Evolutionary conservation across 2,113 vertebrate species (phyloP), one percentile per base, ranked within the genome.

Genomic region (Leptobrachium leishanense): DNA sequence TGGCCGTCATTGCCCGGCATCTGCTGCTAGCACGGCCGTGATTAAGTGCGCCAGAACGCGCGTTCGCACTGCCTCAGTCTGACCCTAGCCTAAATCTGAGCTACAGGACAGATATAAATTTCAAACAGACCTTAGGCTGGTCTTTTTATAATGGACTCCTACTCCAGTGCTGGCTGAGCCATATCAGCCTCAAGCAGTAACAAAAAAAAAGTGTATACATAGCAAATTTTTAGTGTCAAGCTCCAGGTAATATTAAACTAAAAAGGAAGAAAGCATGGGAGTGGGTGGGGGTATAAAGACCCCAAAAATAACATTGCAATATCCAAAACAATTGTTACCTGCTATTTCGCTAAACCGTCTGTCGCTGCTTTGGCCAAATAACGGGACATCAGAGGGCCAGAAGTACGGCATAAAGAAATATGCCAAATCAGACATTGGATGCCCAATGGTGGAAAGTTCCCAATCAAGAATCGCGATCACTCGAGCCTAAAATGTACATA

Each of bases 371-470:
- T 74, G 41, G 39, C 79, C 75, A 9, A 85, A 2, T 15, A 55
- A 0, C 59, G 77, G 84, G 43, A 86, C 0, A 68, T 81, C 82
- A 6, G 66, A 2, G 72, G 96, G 95, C 91, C 88, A 94, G 80
- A 93, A 94, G 84, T 90, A 89, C 82, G 91, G 92, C 43, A 91
- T 31, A 44, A 88, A 84, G 72, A 94, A 86, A 73, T 96, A 92
- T 8, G 94, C 94, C 65, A 99, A 82, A 84, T 99, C 97, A 71
- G 89, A 90, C 73, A 95, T 76, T n/a, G 95, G 95, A 82, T 98
- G 95, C 5, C 97, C 96, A 43, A 92, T 87, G 80, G 96, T 98
- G 5, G 97, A 98, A 79, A 98, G 93, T 76, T 98, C 96, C 97
- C 96, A 98, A 84, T 98, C 97, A 84, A 99, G 82, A 11, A 97